Percentiles rank a stretch among this genome's conserved stretches.
These are phyloP conservation scores for Penelope pileata DNA, from an alignment of 2,113 vertebrate genomes.

Conservation along the genomic window DNA sequence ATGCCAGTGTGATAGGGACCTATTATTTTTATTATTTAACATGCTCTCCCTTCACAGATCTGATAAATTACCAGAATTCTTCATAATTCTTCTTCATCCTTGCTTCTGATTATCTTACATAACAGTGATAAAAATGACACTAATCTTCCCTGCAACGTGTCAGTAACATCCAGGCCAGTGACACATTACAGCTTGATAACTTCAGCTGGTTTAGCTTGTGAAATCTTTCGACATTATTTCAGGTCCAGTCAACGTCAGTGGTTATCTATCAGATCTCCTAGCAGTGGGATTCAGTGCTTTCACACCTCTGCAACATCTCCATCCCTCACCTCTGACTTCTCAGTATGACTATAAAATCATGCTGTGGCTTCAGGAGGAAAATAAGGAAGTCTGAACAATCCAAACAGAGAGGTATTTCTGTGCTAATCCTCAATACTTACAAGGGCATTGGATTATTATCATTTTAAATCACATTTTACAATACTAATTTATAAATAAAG, in stretches of 20 bases:
- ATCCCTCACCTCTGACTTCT: not conserved
- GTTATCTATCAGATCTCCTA: not conserved
- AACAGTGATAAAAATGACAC: not conserved
- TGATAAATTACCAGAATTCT: fast-evolving
- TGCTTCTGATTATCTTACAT: not conserved
- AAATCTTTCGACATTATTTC: not conserved
- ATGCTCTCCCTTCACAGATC: not conserved
- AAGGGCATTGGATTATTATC: fast-evolving
- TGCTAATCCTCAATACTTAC: not conserved
- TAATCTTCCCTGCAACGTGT: not conserved
- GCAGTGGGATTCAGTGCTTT: not conserved
- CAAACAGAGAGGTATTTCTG: not conserved
- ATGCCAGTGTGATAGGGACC: not conserved
- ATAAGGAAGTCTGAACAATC: not conserved
- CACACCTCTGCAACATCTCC: not conserved
- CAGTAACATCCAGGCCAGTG: not conserved
- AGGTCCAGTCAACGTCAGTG: not conserved
- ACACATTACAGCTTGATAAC: not conserved
- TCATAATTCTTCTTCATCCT: not conserved
- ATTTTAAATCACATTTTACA: not conserved
- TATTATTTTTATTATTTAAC: not conserved
- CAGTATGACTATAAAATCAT: not conserved
- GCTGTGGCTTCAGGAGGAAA: not conserved
- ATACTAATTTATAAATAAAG: not conserved
- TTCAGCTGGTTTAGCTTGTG: not conserved